phyloP scores from a whole-genome alignment of 2,113 vertebrate species.

The Puntigrus tetrazona region DNA sequence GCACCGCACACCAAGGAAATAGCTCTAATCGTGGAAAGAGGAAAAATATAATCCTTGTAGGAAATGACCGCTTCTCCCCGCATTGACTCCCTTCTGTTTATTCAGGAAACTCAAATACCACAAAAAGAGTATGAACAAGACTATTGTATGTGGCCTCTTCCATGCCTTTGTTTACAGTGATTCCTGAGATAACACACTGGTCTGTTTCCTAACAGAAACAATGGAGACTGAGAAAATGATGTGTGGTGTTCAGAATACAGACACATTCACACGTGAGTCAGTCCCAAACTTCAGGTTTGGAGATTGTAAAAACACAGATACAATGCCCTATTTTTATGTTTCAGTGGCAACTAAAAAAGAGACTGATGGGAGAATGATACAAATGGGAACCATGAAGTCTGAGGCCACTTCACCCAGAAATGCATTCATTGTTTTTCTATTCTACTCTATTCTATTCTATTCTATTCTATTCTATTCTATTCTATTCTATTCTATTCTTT shows the following conservation, averaged over 20 bases:
- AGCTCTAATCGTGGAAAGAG: conserved; percentile 13
- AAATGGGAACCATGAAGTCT: conserved; percentile 27
- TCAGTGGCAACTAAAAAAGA: conserved; percentile 39
- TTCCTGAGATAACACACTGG: conserved; percentile 61
- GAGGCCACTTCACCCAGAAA: conserved; percentile 27
- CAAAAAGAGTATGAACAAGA: conserved; percentile 49
- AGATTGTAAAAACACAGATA: conserved; percentile 32
- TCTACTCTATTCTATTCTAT: too few relatives aligned
- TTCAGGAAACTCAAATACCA: conserved; percentile 49
- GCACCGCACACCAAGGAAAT: not conserved
- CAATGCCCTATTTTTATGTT: conserved; percentile 56
- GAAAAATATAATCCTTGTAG: conserved; percentile 55
- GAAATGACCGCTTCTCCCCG: conserved; percentile 51
- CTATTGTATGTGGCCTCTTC: conserved; percentile 63
- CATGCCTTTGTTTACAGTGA: conserved; percentile 57
- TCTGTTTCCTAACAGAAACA: conserved; percentile 65
- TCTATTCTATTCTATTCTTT: too few relatives aligned
- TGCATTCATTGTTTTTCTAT: conserved; percentile 47
- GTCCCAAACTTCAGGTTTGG: conserved; percentile 39
- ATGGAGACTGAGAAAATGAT: conserved; percentile 58
- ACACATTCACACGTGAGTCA: conserved; percentile 54
- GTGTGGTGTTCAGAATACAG: conserved; percentile 38
- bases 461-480: too few relatives aligned
- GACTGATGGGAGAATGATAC: conserved; percentile 11
- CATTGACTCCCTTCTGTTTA: conserved; percentile 56